Evolutionary conservation across 2,113 vertebrate species (phyloP), one percentile per base, ranked within the genome.

Genomic region (Sceloporus undulatus): DNA sequence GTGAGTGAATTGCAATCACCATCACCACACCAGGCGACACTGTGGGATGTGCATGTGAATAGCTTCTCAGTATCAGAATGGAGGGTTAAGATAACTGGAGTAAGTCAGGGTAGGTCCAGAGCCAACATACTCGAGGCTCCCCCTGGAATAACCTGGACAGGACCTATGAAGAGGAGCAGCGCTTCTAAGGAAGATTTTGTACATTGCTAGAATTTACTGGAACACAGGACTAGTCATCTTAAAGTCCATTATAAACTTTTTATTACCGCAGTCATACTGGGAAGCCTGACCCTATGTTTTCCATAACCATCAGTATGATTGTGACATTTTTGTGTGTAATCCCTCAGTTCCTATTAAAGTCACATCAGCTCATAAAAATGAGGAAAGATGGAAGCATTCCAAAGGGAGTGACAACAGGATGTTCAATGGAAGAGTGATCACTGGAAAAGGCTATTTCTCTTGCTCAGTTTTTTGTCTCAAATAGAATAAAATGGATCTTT

Each of bases 391-490:
- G 80, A 86, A 77, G 38, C 52, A 29, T 85, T 87, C 87, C 84
- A 89, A 85, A 88, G 71, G 91, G 82, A 90, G 59, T 73, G 77
- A 1, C 86, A 85, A 21, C 27, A 65, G 27, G 19, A 34, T 73
- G 62, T 91, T 78, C 56, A 88, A 71, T 78, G 91, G 85, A 90
- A 79, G 89, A 91, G 0, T 91, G 87, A 86, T 88, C 48, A 87
- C 91, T 81, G 11, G 62, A 90, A 91, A 95, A 87, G 19, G 89
- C 89, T 74, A 82, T 91, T 91, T 92, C 87, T 89, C 87, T 79
- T 87, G 82, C 66, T 91, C 71, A 27, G 25, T 81, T 59, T 80
- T 9, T 88, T 77, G 2, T 89, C 85, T 87, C 85, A 75, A 76
- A 79, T 21, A 8, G 75, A 90, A 73, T 71, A 62, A 52, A 83